Evolutionary conservation across 2,797 vertebrate genomes (phyloP), one percentile per base, ranked within the genome.

Genomic region (Tapirus indicus): DNA sequence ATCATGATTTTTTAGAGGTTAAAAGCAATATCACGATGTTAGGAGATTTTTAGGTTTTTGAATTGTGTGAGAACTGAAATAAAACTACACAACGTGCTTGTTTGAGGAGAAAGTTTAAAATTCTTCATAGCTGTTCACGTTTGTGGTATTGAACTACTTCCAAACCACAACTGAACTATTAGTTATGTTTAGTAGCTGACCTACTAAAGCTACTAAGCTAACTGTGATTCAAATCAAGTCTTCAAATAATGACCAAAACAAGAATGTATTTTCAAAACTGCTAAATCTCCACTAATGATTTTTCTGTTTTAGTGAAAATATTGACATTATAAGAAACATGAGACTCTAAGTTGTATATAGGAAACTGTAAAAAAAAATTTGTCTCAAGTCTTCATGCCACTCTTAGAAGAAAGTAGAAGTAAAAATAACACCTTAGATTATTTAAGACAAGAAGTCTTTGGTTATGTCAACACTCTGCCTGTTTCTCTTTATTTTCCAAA

Each of bases 81-180:
- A 95, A 74, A 68, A 90, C 38, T 54, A 58, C 4, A 17, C 16
- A 64, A 64, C 18, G 16, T 27, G 21, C 27, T 85, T 72, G 9
- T 80, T n/a, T 91, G 23, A 88, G 29, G 13, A 89, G 11, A 84
- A 94, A 83, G 54, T 88, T 86, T 91, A 74, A 97, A 95, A 75
- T 80, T 80, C 56, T 91, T 60, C 68, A 38, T 58, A 54, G 47
- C 44, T 95, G 38, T 88, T 87, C n/a, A 44, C 84, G 88, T 89
- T 52, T 94, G 64, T 72, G 7, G 25, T 35, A 11, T 62, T 93
- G 25, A 77, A 82, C 66, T 64, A 38, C 72, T 96, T 89, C 71
- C 64, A 88, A 92, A 75, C 35, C 54, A 52, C 38, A 90, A 29
- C 6, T 74, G 47, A 95, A 97, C 68, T 94, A 80, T 92, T 66